Evolutionary conservation across 2,113 vertebrate species (phyloP).

Genomic region (Pantherophis guttatus): DNA sequence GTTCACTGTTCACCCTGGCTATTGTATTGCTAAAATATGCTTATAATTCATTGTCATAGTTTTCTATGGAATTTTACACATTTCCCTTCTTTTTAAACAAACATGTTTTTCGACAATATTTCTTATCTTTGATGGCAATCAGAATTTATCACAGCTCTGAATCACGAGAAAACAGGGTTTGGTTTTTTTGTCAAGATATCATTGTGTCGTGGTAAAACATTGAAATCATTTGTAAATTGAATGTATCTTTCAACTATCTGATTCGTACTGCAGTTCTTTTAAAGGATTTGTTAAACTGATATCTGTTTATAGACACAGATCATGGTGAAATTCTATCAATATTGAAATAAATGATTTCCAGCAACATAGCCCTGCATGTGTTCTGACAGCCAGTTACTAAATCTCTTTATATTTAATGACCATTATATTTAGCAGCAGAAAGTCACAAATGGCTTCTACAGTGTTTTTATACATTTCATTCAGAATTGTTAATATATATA

Average conservation of each 20-base stretch:
- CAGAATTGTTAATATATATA: not conserved
- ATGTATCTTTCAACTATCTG: not conserved
- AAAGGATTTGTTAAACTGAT: not conserved
- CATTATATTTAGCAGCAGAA: not conserved
- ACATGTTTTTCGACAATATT: not conserved
- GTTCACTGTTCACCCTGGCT: not conserved
- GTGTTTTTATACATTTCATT: not conserved
- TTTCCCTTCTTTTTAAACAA: not conserved
- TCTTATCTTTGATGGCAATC: not conserved
- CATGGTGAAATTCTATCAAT: not conserved
- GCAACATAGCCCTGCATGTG: not conserved
- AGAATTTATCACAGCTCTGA: not conserved
- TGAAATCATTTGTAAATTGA: not conserved
- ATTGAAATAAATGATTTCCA: not conserved
- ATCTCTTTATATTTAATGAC: not conserved
- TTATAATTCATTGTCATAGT: not conserved
- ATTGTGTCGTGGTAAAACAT: not conserved
- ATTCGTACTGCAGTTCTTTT: not conserved
- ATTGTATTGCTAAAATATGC: not conserved
- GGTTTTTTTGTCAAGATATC: not conserved
- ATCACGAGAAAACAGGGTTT: not conserved
- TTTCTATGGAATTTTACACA: not conserved
- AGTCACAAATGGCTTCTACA: not conserved
- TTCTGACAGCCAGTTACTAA: not conserved
- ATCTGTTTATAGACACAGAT: not conserved